These are phyloP conservation scores for Blera fallax DNA, from an alignment of 2,888 invertebrate genomes.

Conservation along the genomic window DNA sequence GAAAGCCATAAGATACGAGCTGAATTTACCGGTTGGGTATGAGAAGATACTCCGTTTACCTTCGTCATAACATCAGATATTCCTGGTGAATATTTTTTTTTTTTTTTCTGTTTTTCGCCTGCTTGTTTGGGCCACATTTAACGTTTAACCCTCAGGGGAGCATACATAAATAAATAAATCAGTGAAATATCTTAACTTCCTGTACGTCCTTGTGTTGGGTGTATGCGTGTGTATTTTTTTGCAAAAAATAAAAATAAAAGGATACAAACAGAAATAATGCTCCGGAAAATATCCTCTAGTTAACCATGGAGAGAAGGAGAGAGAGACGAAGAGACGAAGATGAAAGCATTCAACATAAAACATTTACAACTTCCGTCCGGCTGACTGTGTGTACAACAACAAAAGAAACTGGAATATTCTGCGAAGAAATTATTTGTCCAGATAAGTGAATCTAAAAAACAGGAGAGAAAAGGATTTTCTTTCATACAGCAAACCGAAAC, in stretches of 20 bases:
- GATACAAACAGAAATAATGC: slow-evolving; percentile 9
- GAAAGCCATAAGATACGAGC: slow-evolving; percentile 43
- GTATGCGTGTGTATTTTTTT: not conserved
- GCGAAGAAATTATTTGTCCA: slow-evolving; percentile 1
- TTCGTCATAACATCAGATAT: slow-evolving; percentile 54
- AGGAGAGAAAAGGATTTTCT: slow-evolving; percentile 29
- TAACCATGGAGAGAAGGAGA: not conserved
- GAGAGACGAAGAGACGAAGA: not conserved
- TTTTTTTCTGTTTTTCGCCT: not conserved
- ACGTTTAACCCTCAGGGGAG: slow-evolving; percentile 37
- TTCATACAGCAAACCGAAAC: slow-evolving; percentile 2
- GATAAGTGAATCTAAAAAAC: slow-evolving; percentile 7
- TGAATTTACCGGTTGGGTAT: slow-evolving; percentile 13
- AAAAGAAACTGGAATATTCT: slow-evolving; percentile 3
- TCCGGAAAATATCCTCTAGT: slow-evolving; percentile 19
- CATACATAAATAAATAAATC: slow-evolving; percentile 60
- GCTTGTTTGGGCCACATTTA: slow-evolving; percentile 10
- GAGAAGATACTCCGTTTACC: slow-evolving; percentile 24
- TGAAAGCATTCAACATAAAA: slow-evolving; percentile 33
- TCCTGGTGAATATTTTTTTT: slow-evolving; percentile 11
- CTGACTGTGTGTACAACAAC: not conserved
- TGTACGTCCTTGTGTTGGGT: slow-evolving; percentile 5
- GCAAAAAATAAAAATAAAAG: not conserved
- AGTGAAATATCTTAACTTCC: slow-evolving; percentile 59
- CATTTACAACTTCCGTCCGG: slow-evolving; percentile 58